These are phyloP conservation scores for Tryphoninae sp. DNA, from an alignment of 2,888 invertebrate genomes.

Conservation along the genomic window DNA sequence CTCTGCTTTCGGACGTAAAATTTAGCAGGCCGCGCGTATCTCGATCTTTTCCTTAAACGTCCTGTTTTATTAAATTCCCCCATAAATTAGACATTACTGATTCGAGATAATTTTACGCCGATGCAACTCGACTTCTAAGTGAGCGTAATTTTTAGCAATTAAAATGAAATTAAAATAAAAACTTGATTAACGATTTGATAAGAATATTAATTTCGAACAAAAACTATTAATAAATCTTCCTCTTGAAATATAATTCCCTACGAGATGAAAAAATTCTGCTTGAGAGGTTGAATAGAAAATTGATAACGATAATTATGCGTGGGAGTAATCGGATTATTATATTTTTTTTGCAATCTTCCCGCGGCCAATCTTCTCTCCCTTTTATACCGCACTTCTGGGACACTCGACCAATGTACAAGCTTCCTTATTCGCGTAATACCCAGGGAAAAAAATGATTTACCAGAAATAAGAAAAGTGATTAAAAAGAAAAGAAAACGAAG, in stretches of 20 bases:
- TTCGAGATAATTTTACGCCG: not conserved
- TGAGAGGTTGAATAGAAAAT: not conserved
- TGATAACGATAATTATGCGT: not conserved
- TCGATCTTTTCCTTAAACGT: not conserved
- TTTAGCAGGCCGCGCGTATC: constrained; percentile 35
- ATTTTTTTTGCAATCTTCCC: not conserved
- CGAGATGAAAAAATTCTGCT: not conserved
- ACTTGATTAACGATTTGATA: not conserved
- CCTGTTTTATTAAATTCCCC: constrained; percentile 1
- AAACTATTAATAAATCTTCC: not conserved
- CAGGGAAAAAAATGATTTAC: constrained; percentile 66
- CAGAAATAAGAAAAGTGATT: constrained; percentile 68
- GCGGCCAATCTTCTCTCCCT: not conserved
- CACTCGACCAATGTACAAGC: not conserved
- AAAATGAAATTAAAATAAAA: not conserved
- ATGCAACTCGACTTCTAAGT: not conserved
- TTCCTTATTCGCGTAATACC: constrained; percentile 7
- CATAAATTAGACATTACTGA: not conserved
- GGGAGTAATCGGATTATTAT: not conserved
- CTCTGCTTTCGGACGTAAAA: not conserved
- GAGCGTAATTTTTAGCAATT: not conserved
- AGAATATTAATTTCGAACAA: not conserved
- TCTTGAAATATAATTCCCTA: not conserved
- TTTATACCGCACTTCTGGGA: not conserved
- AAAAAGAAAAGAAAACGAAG: constrained; percentile 55